Percentiles rank a stretch among this genome's conserved stretches.
Conservation (phyloP, 2,113 vertebrate genomes). For the Hirundichthys speculiger region DNA sequence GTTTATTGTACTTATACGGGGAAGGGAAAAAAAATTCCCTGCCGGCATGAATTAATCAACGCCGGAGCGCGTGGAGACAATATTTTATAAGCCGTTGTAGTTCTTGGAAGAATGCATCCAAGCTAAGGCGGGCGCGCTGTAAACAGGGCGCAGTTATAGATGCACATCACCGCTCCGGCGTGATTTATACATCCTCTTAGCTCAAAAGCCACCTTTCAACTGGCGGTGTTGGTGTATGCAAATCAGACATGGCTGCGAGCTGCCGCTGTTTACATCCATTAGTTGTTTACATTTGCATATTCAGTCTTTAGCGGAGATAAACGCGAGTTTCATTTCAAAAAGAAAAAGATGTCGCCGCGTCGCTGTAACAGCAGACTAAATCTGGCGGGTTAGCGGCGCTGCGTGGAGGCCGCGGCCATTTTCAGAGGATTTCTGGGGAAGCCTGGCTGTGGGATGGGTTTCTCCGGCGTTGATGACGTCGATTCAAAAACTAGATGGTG, state of each 20-base stretch:
- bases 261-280: constrained; percentile 49
- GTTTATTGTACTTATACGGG: constrained; percentile 45
- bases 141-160: constrained; percentile 60
- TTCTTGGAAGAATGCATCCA: constrained; percentile 20
- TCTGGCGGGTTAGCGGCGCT: not conserved
- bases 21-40: constrained; percentile 33
- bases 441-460: too few relatives aligned
- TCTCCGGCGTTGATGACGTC: constrained; percentile 65
- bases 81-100: constrained; percentile 38
- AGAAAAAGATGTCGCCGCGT: not conserved
- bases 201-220: constrained; percentile 66
- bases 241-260: constrained; percentile 46
- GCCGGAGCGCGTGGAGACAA: constrained; percentile 28
- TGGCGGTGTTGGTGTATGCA: constrained; percentile 57
- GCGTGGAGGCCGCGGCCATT: constrained; percentile 9
- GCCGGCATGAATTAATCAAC: constrained; percentile 57
- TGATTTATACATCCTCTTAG: constrained; percentile 70
- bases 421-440: constrained; percentile 11
- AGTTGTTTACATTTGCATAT: constrained; percentile 58
- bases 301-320: constrained; percentile 28
- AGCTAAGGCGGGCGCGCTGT: constrained; percentile 48
- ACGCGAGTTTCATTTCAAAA: constrained; percentile 13
- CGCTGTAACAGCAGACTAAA: not conserved
- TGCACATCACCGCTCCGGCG: constrained; percentile 55
- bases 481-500: constrained; percentile 52